These are phyloP conservation scores for Sternotherus odoratus DNA, from an alignment of 2,797 vertebrate species.

Conservation along the genomic window DNA sequence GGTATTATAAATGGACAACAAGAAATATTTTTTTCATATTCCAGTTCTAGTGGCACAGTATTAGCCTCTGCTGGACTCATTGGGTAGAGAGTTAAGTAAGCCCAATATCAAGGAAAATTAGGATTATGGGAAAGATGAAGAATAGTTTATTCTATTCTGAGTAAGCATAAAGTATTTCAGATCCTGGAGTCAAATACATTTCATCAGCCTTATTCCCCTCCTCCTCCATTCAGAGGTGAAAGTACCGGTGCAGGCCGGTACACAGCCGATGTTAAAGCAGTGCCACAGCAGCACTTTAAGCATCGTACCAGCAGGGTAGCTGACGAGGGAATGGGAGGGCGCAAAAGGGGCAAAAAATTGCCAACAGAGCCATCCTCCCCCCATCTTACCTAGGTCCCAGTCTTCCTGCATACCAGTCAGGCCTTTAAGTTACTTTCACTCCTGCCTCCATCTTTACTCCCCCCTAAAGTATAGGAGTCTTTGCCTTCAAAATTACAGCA, in stretches of 20 bases:
- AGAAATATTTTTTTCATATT: constrained; percentile 67
- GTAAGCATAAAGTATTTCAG: constrained; percentile 80
- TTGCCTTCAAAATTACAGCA: constrained; percentile 76
- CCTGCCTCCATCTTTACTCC: constrained; percentile 53
- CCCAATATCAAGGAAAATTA: constrained; percentile 80
- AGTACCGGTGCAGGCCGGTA: too few relatives aligned
- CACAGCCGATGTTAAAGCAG: too few relatives aligned
- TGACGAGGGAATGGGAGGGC: too few relatives aligned
- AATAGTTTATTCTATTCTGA: constrained; percentile 80
- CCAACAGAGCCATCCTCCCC: too few relatives aligned
- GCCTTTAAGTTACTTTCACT: too few relatives aligned
- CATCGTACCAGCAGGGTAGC: too few relatives aligned
- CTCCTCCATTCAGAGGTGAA: constrained; percentile 42
- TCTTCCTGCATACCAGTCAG: too few relatives aligned
- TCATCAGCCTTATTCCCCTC: constrained; percentile 74
- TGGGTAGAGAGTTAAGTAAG: constrained; percentile 79
- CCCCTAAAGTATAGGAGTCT: constrained; percentile 67
- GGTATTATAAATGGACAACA: constrained; percentile 56
- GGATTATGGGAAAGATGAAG: constrained; percentile 80
- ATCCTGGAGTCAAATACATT: constrained; percentile 76
- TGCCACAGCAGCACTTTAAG: too few relatives aligned
- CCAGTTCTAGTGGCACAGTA: constrained; percentile 73
- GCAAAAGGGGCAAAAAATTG: too few relatives aligned
- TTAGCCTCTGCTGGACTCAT: constrained; percentile 75
- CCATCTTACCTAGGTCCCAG: too few relatives aligned